Evolutionary conservation across 1,140 invertebrate species (phyloP), one percentile per base, ranked within the genome.

Genomic region (Maconellicoccus hirsutus): DNA sequence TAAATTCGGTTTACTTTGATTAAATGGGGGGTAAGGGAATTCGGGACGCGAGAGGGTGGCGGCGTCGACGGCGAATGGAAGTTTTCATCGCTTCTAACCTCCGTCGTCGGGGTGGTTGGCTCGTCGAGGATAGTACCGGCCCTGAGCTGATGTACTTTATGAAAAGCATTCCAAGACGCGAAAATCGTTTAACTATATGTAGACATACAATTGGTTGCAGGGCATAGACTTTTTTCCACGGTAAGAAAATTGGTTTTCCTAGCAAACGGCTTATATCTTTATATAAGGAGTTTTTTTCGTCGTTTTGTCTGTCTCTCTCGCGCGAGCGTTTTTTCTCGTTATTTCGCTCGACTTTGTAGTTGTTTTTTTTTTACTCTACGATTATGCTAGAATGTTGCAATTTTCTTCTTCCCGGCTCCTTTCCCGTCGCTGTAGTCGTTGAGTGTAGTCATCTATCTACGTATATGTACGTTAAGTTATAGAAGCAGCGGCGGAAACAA

Each of bases 131-230:
- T n/a, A n/a, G n/a, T 16, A 19, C 21, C 52, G 16, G 16, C 52
- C 52, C 3, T 4, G 4, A 22, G 4, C 29, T 23, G 2, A 3
- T 66, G 19, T 66, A 66, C 25, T 66, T 66, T 66, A 66, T 66
- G 61, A 66, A 66, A 66, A 66, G 25, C 61, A 66, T 66, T 66
- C 61, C 61, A 33, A 33, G 61, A 66, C 61, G 61, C 25, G 61
- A 66, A 66, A 66, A 66, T 66, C 61, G 61, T 66, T 66, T 66
- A 66, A 66, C 61, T 66, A 66, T 66, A 66, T 66, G 61, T 66
- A 66, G 61, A 66, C 61, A 66, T 66, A 66, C 61, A 66, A 66
- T 66, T 66, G 61, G 61, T 66, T 66, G 61, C 61, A 23, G 61
- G 61, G 61, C 61, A 66, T 66, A 66, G 61, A 66, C 61, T 66